These are phyloP conservation scores for Meda fulgida DNA, from an alignment of 2,797 vertebrate species.

Conservation along the genomic window DNA sequence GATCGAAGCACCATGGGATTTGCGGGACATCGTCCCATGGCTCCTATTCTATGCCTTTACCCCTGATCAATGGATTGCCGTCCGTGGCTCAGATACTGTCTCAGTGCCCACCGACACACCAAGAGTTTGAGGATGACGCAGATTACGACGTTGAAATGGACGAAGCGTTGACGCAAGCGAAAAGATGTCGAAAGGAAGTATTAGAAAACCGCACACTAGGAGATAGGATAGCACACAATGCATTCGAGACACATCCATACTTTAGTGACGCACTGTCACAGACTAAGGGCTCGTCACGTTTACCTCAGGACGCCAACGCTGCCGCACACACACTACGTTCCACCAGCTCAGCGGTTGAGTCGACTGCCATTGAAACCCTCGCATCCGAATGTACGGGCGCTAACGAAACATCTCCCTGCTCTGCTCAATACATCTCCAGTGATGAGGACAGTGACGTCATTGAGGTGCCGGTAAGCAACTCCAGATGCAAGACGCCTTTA, in stretches of 20 bases:
- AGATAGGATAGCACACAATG: conserved; percentile 8
- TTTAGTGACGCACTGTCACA: conserved; percentile 72
- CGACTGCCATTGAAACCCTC: conserved; percentile 63
- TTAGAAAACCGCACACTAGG: conserved; percentile 18
- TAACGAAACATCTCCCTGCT: conserved; percentile 51
- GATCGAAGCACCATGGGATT: conserved; percentile 62
- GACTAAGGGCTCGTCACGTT: conserved; percentile 66
- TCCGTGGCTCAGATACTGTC: conserved; percentile 9
- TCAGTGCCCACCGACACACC: conserved; percentile 47
- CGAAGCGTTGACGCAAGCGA: background rate
- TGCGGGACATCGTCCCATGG: conserved; percentile 63
- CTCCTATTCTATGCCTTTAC: conserved; percentile 40
- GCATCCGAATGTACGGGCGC: conserved; percentile 67
- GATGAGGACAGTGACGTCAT: conserved; percentile 77
- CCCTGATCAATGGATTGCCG: conserved; percentile 2
- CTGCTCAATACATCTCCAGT: conserved; percentile 65
- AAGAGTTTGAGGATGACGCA: background rate
- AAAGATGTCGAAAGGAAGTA: background rate
- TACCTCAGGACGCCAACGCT: conserved; percentile 39
- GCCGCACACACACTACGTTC: conserved; percentile 62
- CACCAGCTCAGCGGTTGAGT: conserved; percentile 63
- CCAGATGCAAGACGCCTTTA: conserved; percentile 25
- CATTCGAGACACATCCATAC: conserved; percentile 57
- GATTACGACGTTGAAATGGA: background rate
- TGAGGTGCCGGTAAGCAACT: conserved; percentile 67